phyloP scores from a whole-genome alignment of 1,140 invertebrate species.

The Mylabris phalerata region DNA sequence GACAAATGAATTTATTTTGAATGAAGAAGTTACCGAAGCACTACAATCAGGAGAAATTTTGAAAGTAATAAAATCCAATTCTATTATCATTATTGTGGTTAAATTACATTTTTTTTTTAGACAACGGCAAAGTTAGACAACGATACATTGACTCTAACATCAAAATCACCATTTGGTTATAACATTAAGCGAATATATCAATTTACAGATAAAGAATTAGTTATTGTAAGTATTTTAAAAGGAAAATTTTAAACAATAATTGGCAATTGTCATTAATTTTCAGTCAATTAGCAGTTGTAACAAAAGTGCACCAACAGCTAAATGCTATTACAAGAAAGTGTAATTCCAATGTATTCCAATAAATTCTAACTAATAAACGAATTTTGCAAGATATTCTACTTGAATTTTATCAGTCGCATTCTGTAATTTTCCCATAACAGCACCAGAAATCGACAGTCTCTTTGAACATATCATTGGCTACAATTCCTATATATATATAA shows the following conservation, averaged over 20 bases:
- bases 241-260: background rate
- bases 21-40: conserved; percentile 9
- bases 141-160: conserved; percentile 46
- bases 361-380: too few relatives aligned
- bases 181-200: conserved; percentile 42
- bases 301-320: background rate
- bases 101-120: conserved; percentile 26
- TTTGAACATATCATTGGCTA: too few relatives aligned
- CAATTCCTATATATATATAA: too few relatives aligned
- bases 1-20: conserved; percentile 1
- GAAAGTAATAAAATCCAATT: background rate
- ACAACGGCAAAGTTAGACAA: conserved; percentile 45
- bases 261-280: background rate
- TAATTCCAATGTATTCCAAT: background rate
- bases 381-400: too few relatives aligned
- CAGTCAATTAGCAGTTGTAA: background rate
- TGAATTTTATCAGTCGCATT: too few relatives aligned
- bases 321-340: conserved; percentile 5
- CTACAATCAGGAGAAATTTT: conserved; percentile 3
- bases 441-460: too few relatives aligned
- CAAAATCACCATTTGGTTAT: conserved; percentile 44
- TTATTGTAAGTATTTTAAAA: conserved; percentile 45
- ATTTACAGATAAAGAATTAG: conserved; percentile 47
- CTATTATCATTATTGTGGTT: conserved; percentile 14
- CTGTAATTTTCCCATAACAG: too few relatives aligned